Percentiles rank a stretch among this genome's conserved stretches.
These are phyloP conservation scores for Leucophora obtusa DNA, from an alignment of 2,888 invertebrate genomes.

Conservation along the genomic window DNA sequence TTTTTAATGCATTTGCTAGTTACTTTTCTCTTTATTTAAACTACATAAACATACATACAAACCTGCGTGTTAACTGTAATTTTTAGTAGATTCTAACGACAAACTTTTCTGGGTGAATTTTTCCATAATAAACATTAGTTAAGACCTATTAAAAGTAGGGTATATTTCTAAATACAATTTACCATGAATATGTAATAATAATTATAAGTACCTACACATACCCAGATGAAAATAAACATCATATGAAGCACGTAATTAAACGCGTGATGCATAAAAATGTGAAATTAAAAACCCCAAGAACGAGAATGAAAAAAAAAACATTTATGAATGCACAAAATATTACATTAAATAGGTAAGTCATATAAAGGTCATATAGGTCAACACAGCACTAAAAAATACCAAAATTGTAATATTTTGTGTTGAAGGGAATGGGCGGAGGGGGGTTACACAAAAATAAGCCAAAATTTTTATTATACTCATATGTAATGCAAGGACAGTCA, in stretches of 20 bases:
- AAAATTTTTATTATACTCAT: constrained; percentile 43
- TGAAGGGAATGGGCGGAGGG: background rate
- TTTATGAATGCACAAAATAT: constrained; percentile 8
- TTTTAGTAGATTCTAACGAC: no score
- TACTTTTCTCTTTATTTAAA: no score
- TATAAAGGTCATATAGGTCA: constrained; percentile 62
- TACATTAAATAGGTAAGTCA: constrained; percentile 53
- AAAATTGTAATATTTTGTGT: constrained; percentile 42
- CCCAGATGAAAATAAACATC: constrained; percentile 67
- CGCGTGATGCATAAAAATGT: constrained; percentile 76
- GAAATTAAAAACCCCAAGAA: constrained; percentile 27
- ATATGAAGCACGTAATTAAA: constrained; percentile 76
- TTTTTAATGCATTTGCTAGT: no score
- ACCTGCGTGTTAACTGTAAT: no score
- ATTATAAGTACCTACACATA: constrained; percentile 17
- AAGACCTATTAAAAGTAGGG: background rate
- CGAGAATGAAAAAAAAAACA: background rate
- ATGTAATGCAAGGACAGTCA: background rate
- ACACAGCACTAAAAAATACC: constrained; percentile 30
- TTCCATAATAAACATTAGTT: no score
- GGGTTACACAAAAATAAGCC: constrained; percentile 13
- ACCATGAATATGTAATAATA: background rate
- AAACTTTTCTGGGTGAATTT: no score
- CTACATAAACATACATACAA: no score
- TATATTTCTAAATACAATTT: background rate